Base-by-base conservation (phyloP, 2,113 vertebrate genomes). In the Tupaia tana region DNA sequence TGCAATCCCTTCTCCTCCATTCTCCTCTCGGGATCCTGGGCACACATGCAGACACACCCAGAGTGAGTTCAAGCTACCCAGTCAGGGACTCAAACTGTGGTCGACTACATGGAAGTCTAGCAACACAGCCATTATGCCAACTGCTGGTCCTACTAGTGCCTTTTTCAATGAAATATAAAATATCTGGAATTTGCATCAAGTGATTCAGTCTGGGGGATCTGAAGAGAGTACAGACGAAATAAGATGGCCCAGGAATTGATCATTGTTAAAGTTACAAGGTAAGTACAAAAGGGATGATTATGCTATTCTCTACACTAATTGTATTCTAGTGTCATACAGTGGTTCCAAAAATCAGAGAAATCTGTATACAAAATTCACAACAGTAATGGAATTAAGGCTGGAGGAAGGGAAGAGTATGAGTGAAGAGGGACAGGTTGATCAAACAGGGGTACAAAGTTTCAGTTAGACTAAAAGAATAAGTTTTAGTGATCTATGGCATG, bases 81-180 rank as follows among this genome's bases (percentile, higher is more conserved):
- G 43, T 43, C 3, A 0, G 3, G 43, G 43, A 43, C 43, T 43
- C 43, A 43, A 43, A 43, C 43, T 6, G 6, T 43, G 43, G 43
- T 43, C 3, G 43, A 43, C 43, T 43, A 43, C 3, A 6, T 43
- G 43, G 43, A 43, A 43, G 43, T 43, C 43, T 6, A 43, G 43
- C 43, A 43, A 43, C 43, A 43, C 6, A 43, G 43, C 43, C 43
- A 43, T 43, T 43, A 43, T 43, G 6, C 43, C 43, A 43, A 43
- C 43, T 43, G 4, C 43, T 43, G 43, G 43, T 43, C 43, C 43
- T 13, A 69, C 16, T 77, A n/a, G 91, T 78, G 52, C 14, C 69
- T 80, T 77, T 81, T 89, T 89, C 86, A n/a, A 84, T 89, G 19
- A 86, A 74, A 52, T 89, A 59, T 80, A 94, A 92, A 94, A 73